Percentiles rank a stretch among this genome's conserved stretches.
phyloP scores from a whole-genome alignment of 2,888 invertebrate species.

The Torymus texanus region DNA sequence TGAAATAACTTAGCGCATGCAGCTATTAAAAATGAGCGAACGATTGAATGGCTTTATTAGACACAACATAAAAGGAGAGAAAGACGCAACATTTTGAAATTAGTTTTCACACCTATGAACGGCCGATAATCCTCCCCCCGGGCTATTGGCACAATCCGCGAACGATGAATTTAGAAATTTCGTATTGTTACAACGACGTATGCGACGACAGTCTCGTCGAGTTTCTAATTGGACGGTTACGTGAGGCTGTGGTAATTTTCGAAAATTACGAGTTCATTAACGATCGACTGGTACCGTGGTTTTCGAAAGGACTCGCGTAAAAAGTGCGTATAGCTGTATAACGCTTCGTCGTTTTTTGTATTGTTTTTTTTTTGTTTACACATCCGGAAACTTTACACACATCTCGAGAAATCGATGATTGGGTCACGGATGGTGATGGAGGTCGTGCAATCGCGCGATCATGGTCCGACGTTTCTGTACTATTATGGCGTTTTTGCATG shows the following conservation, averaged over 20 bases:
- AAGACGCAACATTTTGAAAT: no score
- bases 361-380: background rate
- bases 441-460: no score
- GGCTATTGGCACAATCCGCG: background rate
- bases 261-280: conserved; percentile 10
- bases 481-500: no score
- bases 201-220: background rate
- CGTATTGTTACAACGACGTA: background rate
- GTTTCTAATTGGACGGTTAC: conserved; percentile 22
- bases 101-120: no score
- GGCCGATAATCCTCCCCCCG: background rate
- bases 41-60: no score
- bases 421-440: no score
- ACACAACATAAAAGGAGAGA: no score
- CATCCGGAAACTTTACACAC: no score
- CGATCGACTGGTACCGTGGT: background rate
- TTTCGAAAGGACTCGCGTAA: conserved; percentile 1
- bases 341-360: conserved; percentile 3
- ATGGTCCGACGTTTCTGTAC: no score
- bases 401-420: no score
- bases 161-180: background rate
- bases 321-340: background rate
- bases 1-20: no score
- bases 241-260: conserved; percentile 2
- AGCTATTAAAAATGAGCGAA: no score